Evolutionary conservation across 2,113 vertebrate species (phyloP).

Genomic region (Sitta europaea): DNA sequence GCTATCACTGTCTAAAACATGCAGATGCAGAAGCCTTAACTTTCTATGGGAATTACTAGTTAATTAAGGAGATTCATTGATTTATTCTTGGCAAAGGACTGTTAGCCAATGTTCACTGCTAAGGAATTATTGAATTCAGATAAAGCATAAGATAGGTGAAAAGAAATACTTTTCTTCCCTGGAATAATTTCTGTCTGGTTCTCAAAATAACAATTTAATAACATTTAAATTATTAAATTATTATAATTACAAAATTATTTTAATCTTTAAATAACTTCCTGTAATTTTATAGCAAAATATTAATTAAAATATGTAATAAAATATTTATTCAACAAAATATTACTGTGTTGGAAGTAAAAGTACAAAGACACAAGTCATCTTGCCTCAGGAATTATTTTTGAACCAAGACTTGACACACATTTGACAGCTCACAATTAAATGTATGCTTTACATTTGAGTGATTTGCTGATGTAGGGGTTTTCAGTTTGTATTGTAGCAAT

Average conservation of each 20-base stretch:
- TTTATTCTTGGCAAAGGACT: slow-evolving; percentile 2
- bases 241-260: not conserved
- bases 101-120: not conserved
- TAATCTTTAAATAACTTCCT: not conserved
- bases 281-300: not conserved
- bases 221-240: not conserved
- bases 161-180: not conserved
- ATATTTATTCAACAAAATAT: not conserved
- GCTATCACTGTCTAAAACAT: not conserved
- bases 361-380: not conserved
- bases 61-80: slow-evolving; percentile 34
- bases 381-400: not conserved
- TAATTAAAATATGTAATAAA: not conserved
- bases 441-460: not conserved
- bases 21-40: not conserved
- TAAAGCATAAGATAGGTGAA: not conserved
- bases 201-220: not conserved
- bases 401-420: not conserved
- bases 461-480: not conserved
- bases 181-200: not conserved
- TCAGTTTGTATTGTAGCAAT: not conserved
- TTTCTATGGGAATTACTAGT: not conserved
- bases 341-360: not conserved
- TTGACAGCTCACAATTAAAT: not conserved
- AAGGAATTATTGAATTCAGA: slow-evolving; percentile 27